phyloP scores from a whole-genome alignment of 2,113 vertebrate species.

The Boleophthalmus pectinirostris region DNA sequence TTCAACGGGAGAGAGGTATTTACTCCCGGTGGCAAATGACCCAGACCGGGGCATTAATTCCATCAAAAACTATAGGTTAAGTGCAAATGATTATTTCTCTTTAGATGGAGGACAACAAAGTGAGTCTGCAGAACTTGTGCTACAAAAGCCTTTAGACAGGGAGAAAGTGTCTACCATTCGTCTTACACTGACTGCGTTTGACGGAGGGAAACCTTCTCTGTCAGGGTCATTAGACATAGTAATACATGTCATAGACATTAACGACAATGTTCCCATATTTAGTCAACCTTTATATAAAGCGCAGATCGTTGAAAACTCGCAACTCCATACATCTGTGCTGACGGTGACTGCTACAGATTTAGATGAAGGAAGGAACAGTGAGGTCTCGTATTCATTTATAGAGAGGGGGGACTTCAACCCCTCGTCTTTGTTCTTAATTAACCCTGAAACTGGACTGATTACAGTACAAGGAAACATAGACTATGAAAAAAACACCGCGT shows the following conservation, averaged over 20 bases:
- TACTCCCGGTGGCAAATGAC: conserved; percentile 66
- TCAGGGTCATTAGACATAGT: conserved; percentile 67
- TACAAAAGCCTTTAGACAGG: conserved; percentile 73
- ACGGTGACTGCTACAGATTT: conserved; percentile 69
- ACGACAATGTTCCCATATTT: conserved; percentile 73
- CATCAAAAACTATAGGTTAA: conserved; percentile 75
- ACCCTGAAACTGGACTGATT: conserved; percentile 78
- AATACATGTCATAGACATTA: conserved; percentile 64
- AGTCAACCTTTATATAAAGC: conserved; percentile 71
- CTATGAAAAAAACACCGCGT: conserved; percentile 71
- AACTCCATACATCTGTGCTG: conserved; percentile 46
- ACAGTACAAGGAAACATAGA: conserved; percentile 74
- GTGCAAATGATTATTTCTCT: conserved; percentile 73
- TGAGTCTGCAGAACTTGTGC: conserved; percentile 68
- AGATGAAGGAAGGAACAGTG: conserved; percentile 78
- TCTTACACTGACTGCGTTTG: conserved; percentile 70
- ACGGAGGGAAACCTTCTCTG: conserved; percentile 71
- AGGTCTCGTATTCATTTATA: conserved; percentile 59
- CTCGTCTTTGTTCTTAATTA: conserved; percentile 72
- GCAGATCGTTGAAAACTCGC: conserved; percentile 66
- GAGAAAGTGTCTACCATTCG: conserved; percentile 67
- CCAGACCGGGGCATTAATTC: conserved; percentile 71
- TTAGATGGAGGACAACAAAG: conserved; percentile 70
- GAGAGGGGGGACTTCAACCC: conserved; percentile 66
- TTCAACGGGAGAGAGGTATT: conserved; percentile 63